These are phyloP conservation scores for Achroia grisella DNA, from an alignment of 1,140 invertebrate genomes.

Conservation along the genomic window DNA sequence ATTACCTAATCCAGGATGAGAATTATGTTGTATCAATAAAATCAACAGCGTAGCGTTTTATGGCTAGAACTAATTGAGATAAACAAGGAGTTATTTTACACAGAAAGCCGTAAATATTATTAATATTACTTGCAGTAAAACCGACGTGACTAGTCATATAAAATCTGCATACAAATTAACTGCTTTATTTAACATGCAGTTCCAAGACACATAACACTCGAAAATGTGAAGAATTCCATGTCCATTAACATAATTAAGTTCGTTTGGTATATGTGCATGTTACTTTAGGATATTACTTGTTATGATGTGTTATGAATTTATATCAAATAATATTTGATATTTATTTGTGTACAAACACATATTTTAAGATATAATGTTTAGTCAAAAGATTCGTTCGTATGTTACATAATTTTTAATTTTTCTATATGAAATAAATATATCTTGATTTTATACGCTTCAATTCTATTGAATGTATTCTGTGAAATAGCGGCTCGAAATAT, in stretches of 20 bases:
- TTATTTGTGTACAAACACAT: conserved; percentile 1
- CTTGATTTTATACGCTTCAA: too few relatives aligned
- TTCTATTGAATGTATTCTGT: too few relatives aligned
- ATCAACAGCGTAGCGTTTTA: conserved; percentile 11
- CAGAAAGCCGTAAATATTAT: conserved; percentile 24
- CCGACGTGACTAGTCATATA: conserved; percentile 21
- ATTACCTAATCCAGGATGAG: conserved; percentile 1
- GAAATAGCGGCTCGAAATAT: too few relatives aligned
- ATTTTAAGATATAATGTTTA: conserved; percentile 19
- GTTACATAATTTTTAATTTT: too few relatives aligned
- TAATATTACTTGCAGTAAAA: conserved; percentile 21
- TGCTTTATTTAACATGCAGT: conserved; percentile 11
- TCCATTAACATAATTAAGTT: conserved; percentile 39
- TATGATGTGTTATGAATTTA: conserved; percentile 50
- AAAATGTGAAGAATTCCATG: conserved; percentile 25
- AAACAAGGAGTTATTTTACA: conserved; percentile 23
- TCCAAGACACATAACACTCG: not conserved
- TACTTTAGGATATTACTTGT: conserved; percentile 48
- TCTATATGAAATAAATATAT: too few relatives aligned
- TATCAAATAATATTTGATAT: conserved; percentile 20
- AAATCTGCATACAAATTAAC: conserved; percentile 15
- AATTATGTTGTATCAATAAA: conserved; percentile 5
- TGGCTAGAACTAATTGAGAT: conserved; percentile 23
- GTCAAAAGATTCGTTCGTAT: too few relatives aligned
- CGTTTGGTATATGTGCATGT: conserved; percentile 28